A percentile compares a stretch with the other conserved stretches of the same genome.
phyloP scores from a whole-genome alignment of 2,113 vertebrate genomes.

The Ammodytes marinus region DNA sequence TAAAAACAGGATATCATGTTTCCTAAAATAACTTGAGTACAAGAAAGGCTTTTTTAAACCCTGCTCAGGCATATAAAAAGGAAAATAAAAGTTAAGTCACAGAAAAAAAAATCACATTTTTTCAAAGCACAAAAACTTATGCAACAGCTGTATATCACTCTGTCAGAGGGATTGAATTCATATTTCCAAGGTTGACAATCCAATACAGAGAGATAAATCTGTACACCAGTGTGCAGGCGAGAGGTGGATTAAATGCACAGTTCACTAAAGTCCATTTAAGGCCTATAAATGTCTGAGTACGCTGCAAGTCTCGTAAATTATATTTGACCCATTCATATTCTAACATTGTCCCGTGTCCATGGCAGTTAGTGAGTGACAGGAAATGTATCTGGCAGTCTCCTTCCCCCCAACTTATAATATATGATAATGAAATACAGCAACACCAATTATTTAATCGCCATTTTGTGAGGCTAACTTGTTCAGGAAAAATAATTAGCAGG shows the following conservation, averaged over 20 bases:
- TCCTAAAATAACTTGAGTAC: neutral
- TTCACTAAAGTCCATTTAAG: constrained; percentile 61
- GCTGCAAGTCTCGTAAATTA: constrained; percentile 52
- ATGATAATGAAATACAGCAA: neutral
- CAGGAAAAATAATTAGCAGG: constrained; percentile 22
- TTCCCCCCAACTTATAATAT: neutral
- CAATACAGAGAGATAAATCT: constrained; percentile 47
- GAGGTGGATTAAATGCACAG: constrained; percentile 52
- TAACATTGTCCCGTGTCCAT: constrained; percentile 45
- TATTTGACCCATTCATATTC: constrained; percentile 50
- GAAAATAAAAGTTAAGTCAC: constrained; percentile 5
- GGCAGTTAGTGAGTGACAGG: constrained; percentile 38
- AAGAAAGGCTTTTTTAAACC: constrained; percentile 2
- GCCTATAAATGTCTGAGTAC: constrained; percentile 59
- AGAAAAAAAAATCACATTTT: constrained; percentile 36
- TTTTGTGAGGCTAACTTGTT: neutral
- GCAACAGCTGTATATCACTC: constrained; percentile 9
- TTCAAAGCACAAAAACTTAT: constrained; percentile 23
- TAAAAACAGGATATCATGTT: neutral
- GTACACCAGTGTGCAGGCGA: constrained; percentile 18
- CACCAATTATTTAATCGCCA: neutral
- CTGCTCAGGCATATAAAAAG: neutral
- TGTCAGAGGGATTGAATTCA: constrained; percentile 42
- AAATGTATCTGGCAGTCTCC: neutral
- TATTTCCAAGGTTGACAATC: constrained; percentile 42